Evolutionary conservation across 1,140 invertebrate genomes (phyloP), one percentile per base, ranked within the genome.

Genomic region (Pteromalus puparum): DNA sequence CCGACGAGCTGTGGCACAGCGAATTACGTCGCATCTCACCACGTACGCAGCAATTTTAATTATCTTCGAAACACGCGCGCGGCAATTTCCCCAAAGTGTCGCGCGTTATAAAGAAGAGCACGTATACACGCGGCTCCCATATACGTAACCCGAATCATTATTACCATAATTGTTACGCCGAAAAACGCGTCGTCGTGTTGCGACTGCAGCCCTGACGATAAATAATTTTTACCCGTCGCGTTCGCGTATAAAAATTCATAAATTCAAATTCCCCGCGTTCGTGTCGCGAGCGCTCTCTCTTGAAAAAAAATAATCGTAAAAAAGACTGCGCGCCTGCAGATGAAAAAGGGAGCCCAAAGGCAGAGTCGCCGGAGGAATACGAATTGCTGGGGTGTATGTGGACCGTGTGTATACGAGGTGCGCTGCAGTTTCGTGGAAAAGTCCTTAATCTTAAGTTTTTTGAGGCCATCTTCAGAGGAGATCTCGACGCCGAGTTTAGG

Each of bases 181-280:
- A 70, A 70, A 72, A 73, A 42, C 10, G 38, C 38, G 38, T 42
- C 38, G 38, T 9, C 38, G 6, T 42, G 38, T 10, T 34, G 21
- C 10, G 38, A 42, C 10, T 15, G 67, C 9, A 70, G n/a, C n/a
- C n/a, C n/a, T 10, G 24, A 38, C 38, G 46, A 83, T 83, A 79
- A 83, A 79, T 83, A 53, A 84, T 84, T 53, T 70, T 72, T 65
- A 79, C 28, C 70, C 70, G 34, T n/a, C 67, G 9, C n/a, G 21
- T 4, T 13, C 77, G 72, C 21, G 53, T 48, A 53, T 68, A 76
- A 81, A 76, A 81, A 76, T 81, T 85, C 83, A 85, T 85, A 77
- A 85, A 85, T 85, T 85, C 73, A 75, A 74, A 81, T 75, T 80
- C 53, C 42, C 2, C 30, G 30, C 73, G 73, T 30, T 46, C 46